phyloP scores from a whole-genome alignment of 2,113 vertebrate species.

The Callocephalon fimbriatum region DNA sequence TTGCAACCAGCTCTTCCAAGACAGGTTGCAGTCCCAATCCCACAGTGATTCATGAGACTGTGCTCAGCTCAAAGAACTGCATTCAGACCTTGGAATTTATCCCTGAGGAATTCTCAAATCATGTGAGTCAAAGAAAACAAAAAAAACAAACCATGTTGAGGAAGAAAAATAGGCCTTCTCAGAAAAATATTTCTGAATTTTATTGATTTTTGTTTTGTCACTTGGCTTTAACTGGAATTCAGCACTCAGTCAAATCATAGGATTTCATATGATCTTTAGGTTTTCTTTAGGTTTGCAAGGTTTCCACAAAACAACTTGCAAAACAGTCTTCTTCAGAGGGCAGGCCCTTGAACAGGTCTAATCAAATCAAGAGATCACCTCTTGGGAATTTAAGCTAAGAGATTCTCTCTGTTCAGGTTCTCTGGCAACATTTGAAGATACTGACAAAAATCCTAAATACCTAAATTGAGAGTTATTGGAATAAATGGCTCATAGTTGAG shows the following conservation, averaged over 20 bases:
- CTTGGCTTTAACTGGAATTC: neutral
- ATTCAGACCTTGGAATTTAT: neutral
- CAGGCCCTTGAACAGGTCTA: neutral
- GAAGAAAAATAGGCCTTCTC: neutral
- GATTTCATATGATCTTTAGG: neutral
- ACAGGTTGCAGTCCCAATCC: neutral
- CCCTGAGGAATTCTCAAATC: neutral
- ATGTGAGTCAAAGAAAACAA: neutral
- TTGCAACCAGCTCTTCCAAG: neutral
- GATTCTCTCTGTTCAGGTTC: neutral
- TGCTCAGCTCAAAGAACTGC: neutral
- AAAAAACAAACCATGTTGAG: neutral
- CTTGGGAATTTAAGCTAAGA: neutral
- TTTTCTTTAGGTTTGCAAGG: neutral
- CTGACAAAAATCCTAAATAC: constrained; percentile 6
- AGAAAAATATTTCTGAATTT: neutral
- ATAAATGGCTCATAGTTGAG: constrained; percentile 11
- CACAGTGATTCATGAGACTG: neutral
- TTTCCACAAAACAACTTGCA: neutral
- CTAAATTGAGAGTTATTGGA: neutral
- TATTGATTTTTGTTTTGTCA: neutral
- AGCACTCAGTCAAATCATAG: neutral
- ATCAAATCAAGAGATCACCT: neutral
- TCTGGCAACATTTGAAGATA: neutral
- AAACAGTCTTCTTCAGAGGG: neutral